phyloP scores from a whole-genome alignment of 35 echinoderm and acorn worm species.

The Acanthaster planci region DNA sequence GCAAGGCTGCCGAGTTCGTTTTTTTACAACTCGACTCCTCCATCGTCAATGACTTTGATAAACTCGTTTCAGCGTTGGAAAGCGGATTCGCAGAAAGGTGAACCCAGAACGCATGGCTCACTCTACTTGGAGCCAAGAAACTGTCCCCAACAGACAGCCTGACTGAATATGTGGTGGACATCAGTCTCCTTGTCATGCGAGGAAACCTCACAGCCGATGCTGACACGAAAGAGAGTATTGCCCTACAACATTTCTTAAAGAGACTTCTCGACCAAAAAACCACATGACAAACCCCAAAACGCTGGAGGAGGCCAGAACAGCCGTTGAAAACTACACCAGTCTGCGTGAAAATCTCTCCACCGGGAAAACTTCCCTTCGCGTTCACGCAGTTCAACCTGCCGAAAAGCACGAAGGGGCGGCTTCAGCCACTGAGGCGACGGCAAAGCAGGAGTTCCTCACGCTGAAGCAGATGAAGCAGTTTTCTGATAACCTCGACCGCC shows the following conservation, averaged over 20 bases:
- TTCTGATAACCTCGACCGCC: not conserved
- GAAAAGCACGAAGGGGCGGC: too few species aligned
- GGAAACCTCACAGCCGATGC: constrained; percentile 48
- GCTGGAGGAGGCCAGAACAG: constrained; percentile 35
- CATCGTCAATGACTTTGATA: not conserved
- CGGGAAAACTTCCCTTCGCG: not conserved
- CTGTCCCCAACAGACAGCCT: constrained; percentile 32
- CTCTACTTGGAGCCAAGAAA: constrained; percentile 35
- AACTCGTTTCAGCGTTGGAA: constrained; percentile 33
- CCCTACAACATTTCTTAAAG: constrained; percentile 36
- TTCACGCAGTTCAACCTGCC: not conserved
- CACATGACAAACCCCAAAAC: constrained; percentile 45
- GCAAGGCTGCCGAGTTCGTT: constrained; percentile 41
- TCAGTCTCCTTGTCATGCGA: constrained; percentile 18
- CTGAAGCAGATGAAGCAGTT: not conserved
- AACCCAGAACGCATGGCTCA: not conserved
- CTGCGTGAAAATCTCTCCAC: not conserved
- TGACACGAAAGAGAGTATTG: constrained; percentile 32
- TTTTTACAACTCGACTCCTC: constrained; percentile 33
- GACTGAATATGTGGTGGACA: constrained; percentile 42
- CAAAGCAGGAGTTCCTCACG: not conserved
- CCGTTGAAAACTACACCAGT: constrained; percentile 4
- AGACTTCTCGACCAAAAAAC: constrained; percentile 47
- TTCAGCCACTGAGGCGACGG: not conserved
- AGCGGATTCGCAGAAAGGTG: constrained; percentile 13